Conservation (phyloP, 2,113 vertebrate species). For the Anarrhichthys ocellatus region DNA sequence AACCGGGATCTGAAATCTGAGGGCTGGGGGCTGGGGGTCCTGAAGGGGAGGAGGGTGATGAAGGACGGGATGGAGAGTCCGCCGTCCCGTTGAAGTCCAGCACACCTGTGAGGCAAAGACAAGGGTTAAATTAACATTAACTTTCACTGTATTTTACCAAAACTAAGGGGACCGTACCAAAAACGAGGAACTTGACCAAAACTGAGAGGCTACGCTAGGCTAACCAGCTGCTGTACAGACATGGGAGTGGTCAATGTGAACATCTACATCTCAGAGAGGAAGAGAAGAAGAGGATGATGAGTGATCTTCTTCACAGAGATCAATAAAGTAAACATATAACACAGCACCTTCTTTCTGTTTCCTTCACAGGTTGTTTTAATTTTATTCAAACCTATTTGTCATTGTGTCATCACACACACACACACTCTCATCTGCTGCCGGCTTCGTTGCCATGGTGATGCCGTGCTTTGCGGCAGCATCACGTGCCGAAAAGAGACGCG, state of each 20-base stretch:
- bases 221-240: no score
- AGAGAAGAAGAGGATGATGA: background rate
- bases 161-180: no score
- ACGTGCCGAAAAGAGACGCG: constrained; percentile 44
- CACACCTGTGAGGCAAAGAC: no score
- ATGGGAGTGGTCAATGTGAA: background rate
- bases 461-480: constrained; percentile 63
- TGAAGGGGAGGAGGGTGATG: constrained; percentile 20
- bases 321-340: no score
- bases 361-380: no score
- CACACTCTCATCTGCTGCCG: constrained; percentile 52
- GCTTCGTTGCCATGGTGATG: constrained; percentile 55
- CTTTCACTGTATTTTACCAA: no score
- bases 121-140: no score
- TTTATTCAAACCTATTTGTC: background rate
- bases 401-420: constrained; percentile 15
- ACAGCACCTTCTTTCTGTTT: no score
- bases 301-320: no score
- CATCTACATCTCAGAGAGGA: background rate
- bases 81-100: background rate
- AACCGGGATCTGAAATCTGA: constrained; percentile 43
- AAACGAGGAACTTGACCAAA: no score
- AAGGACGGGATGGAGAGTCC: constrained; percentile 39
- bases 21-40: constrained; percentile 33
- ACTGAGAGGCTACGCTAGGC: no score